Base-by-base conservation (phyloP, 2,797 vertebrate species). In the Coracias cyanogaster region DNA sequence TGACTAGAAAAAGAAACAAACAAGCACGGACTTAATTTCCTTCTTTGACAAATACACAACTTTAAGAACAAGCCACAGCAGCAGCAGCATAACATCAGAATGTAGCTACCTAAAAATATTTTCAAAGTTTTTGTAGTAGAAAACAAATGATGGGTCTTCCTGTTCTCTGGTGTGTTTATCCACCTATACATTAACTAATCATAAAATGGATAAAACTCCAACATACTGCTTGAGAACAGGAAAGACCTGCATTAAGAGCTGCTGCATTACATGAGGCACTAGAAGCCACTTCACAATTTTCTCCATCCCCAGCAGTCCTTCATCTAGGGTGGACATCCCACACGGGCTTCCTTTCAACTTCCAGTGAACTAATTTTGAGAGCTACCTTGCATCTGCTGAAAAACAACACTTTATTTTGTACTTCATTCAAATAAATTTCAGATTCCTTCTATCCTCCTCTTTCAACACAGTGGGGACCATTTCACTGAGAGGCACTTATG, bases 1-100 rank as follows among this genome's bases (percentile, higher is more conserved):
- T 51, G 46, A 67, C 26, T 60, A 84, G 17, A 73, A 85, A 79
- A 84, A 70, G 18, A 94, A 92, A 70, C 25, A 77, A 91, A 48
- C 29, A 73, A 74, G 31, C 39, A 86, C 4, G 8, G 61, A 74
- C 21, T 69, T 54, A 64, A 9, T 52, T 82, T 77, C 52, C 31
- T 58, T 46, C 72, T 48, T 72, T 89, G 66, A 86, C 37, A 86
- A 37, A 77, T 49, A 70, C 5, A 73, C 49, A 86, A 24, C 10
- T 64, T 52, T 41, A 93, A 94, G 52, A 41, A 82, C 7, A 66
- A 90, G 16, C 41, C 57, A 76, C 66, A 67, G 62, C 10, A 61
- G 65, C 31, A 39, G 70, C 46, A 83, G 8, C 2, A 3, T 57
- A 71, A 74, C 31, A 78, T 77, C 17, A 82, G 16, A 91, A 73